Conservation (phyloP, 2,888 invertebrate genomes). For the Teleiodes luculella region DNA sequence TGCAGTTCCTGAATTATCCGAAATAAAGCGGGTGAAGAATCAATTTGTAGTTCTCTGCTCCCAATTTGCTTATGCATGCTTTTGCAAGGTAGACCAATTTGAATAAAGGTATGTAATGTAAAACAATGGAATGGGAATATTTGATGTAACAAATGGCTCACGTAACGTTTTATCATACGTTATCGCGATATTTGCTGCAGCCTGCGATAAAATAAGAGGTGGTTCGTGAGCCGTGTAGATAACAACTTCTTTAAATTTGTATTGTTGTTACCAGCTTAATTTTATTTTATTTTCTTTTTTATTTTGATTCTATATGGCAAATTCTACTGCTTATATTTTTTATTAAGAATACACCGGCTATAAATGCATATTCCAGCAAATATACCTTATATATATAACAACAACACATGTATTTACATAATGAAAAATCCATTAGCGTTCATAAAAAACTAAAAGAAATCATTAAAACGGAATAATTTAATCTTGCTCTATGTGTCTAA, state of each 20-base stretch:
- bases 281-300: background rate
- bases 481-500: background rate
- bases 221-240: constrained; percentile 48
- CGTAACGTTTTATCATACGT: constrained; percentile 53
- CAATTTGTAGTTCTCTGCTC: background rate
- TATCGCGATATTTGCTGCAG: constrained; percentile 62
- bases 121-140: constrained; percentile 6
- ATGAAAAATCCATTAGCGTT: no score
- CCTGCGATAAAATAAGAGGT: constrained; percentile 59
- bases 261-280: constrained; percentile 9
- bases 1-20: background rate
- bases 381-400: no score
- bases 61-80: background rate
- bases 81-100: constrained; percentile 1
- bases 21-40: background rate
- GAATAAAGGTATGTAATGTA: background rate
- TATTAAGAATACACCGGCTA: no score
- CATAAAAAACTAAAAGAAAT: no score
- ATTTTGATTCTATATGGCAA: no score
- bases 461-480: no score
- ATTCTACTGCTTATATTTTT: no score
- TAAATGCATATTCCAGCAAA: no score
- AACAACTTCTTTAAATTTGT: constrained; percentile 32
- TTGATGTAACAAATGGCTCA: constrained; percentile 49
- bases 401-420: no score